These are phyloP conservation scores for Phalera bucephala DNA, from an alignment of 2,888 invertebrate genomes.

Conservation along the genomic window DNA sequence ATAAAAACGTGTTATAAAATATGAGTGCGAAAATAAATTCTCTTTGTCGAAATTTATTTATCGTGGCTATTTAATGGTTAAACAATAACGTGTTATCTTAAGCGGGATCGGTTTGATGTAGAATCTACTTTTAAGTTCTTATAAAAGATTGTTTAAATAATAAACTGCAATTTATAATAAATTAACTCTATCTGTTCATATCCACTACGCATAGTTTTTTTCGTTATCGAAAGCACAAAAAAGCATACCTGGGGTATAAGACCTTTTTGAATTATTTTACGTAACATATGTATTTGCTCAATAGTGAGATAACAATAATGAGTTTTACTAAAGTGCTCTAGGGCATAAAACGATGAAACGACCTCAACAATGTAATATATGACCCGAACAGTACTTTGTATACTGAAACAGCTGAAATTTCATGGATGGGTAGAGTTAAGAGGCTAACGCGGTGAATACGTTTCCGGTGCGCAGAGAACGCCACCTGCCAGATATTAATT, in stretches of 20 bases:
- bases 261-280: no score
- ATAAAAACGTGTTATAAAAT: slow-evolving; percentile 4
- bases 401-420: slow-evolving; percentile 8
- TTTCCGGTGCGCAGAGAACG: slow-evolving; percentile 40
- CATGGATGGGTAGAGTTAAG: slow-evolving; percentile 18
- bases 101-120: no score
- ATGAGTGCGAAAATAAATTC: slow-evolving; percentile 3
- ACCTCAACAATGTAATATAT: slow-evolving; percentile 4
- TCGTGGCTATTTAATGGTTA: slow-evolving; percentile 1
- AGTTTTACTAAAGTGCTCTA: slow-evolving; percentile 18
- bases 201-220: no score
- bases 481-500: slow-evolving; percentile 71
- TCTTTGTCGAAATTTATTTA: slow-evolving; percentile 3
- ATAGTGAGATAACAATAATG: slow-evolving; percentile 15
- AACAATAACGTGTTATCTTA: background rate
- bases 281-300: no score
- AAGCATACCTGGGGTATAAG: no score
- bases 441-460: slow-evolving; percentile 30
- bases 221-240: no score
- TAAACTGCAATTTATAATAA: no score
- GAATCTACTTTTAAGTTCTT: no score
- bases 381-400: slow-evolving; percentile 9
- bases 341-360: slow-evolving; percentile 7
- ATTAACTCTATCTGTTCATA: no score
- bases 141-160: no score